Evolutionary conservation across 2,113 vertebrate species (phyloP).

Genomic region (Xenopus borealis): DNA sequence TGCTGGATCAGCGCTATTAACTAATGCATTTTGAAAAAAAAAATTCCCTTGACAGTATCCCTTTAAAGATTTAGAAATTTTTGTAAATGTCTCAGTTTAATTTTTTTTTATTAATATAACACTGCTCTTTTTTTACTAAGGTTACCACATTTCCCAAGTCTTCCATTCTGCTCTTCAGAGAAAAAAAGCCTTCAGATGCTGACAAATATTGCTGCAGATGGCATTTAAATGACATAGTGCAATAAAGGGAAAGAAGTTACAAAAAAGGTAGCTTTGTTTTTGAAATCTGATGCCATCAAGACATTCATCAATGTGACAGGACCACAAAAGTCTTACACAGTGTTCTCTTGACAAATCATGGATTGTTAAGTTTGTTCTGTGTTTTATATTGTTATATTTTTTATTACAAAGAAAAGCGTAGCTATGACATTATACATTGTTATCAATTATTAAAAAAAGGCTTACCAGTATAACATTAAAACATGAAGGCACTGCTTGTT

Average conservation of each 20-base stretch:
- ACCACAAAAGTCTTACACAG: conserved; percentile 38
- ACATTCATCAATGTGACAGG: conserved; percentile 43
- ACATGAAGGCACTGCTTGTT: no score
- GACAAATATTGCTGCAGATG: conserved; percentile 24
- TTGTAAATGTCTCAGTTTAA: conserved; percentile 29
- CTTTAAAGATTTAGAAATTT: background rate
- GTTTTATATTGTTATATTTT: background rate
- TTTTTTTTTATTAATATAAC: conserved; percentile 27
- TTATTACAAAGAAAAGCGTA: background rate
- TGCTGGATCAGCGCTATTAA: no score
- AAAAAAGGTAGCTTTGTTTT: conserved; percentile 21
- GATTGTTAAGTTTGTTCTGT: conserved; percentile 15
- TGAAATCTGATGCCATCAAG: conserved; percentile 41
- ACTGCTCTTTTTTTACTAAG: conserved; percentile 9
- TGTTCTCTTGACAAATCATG: conserved; percentile 35
- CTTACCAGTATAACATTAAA: no score
- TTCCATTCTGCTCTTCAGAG: conserved; percentile 8
- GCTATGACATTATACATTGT: no score
- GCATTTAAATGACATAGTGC: conserved; percentile 34
- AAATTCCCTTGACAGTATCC: no score
- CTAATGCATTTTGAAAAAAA: no score
- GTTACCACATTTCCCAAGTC: conserved; percentile 5
- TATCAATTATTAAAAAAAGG: no score
- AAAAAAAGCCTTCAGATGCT: conserved; percentile 28
- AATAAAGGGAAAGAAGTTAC: conserved; percentile 15